A percentile compares a stretch with the other conserved stretches of the same genome.
Evolutionary conservation across 2,797 vertebrate species (phyloP).

Genomic region (Microctenopoma steveboyesi): DNA sequence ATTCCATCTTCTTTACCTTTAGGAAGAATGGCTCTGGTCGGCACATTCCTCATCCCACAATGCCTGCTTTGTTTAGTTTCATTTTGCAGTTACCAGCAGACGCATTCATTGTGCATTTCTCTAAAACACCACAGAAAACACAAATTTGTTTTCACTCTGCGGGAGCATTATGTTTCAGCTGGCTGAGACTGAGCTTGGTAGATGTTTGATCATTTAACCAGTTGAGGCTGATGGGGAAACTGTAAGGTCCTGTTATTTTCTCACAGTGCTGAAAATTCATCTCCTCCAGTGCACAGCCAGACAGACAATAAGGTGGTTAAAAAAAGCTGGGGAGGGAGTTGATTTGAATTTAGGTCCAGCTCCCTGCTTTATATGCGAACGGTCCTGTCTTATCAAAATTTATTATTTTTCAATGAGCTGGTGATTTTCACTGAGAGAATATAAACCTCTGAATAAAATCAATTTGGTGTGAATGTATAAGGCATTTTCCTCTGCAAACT

Average conservation of each 20-base stretch:
- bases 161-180: constrained; percentile 14
- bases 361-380: constrained; percentile 58
- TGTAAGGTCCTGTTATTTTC: constrained; percentile 45
- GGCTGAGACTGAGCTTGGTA: constrained; percentile 3
- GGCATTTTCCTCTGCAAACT: constrained; percentile 37
- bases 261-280: constrained; percentile 40
- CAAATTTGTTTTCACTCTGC: constrained; percentile 7
- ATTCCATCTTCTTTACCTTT: background rate
- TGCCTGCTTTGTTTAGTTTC: constrained; percentile 1
- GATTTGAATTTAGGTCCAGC: constrained; percentile 59
- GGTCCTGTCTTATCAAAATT: constrained; percentile 62
- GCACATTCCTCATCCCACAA: background rate
- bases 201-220: constrained; percentile 52
- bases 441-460: constrained; percentile 73
- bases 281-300: constrained; percentile 25
- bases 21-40: background rate
- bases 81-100: constrained; percentile 7
- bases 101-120: constrained; percentile 1
- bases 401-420: constrained; percentile 69
- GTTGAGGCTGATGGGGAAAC: background rate
- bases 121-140: constrained; percentile 12
- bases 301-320: constrained; percentile 45
- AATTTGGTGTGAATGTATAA: constrained; percentile 61
- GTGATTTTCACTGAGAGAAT: constrained; percentile 65
- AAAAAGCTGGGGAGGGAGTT: constrained; percentile 34